These are phyloP conservation scores for Channa maculata DNA, from an alignment of 2,113 vertebrate species.

Conservation along the genomic window DNA sequence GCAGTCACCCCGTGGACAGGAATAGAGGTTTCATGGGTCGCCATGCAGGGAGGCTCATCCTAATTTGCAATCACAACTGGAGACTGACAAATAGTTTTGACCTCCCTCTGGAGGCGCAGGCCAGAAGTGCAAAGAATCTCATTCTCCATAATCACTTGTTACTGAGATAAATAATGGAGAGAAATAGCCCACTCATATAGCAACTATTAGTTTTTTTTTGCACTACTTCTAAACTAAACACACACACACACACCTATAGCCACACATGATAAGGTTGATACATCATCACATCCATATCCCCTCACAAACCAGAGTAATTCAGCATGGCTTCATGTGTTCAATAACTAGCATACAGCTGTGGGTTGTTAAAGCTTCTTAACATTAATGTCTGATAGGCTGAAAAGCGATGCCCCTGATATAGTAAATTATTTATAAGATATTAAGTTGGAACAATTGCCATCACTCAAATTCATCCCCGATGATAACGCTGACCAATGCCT, in stretches of 20 bases:
- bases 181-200: constrained; percentile 68
- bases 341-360: constrained; percentile 68
- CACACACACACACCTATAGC: constrained; percentile 41
- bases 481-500: constrained; percentile 76
- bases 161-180: constrained; percentile 75
- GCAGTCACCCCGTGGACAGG: constrained; percentile 76
- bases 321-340: constrained; percentile 49
- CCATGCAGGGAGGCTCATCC: constrained; percentile 83
- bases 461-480: constrained; percentile 76
- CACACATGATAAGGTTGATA: constrained; percentile 53
- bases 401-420: constrained; percentile 62
- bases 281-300: constrained; percentile 51
- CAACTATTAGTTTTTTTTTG: constrained; percentile 37
- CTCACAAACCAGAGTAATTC: constrained; percentile 23
- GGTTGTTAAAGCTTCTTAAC: constrained; percentile 67
- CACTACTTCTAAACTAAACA: constrained; percentile 32
- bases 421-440: constrained; percentile 84
- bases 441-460: constrained; percentile 81
- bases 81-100: constrained; percentile 87
- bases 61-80: constrained; percentile 86
- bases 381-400: constrained; percentile 55
- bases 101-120: constrained; percentile 84
- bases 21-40: constrained; percentile 77
- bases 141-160: constrained; percentile 78
- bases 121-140: constrained; percentile 81